Percentiles rank a stretch among this genome's conserved stretches.
phyloP scores from a whole-genome alignment of 2,113 vertebrate genomes.

The Ia io region DNA sequence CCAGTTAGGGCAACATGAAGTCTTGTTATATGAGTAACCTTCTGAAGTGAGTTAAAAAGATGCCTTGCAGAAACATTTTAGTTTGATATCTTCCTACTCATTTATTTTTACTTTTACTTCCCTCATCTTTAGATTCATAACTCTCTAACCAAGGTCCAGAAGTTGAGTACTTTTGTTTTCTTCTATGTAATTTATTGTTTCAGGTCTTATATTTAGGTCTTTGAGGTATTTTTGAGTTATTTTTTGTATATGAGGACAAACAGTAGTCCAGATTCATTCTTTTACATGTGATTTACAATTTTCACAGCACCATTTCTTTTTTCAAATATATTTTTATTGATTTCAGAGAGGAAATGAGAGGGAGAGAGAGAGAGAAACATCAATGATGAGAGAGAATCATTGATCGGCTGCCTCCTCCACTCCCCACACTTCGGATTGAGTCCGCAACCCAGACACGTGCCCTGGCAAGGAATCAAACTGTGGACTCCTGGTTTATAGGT shows the following conservation, averaged over 20 bases:
- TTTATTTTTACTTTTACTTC: not conserved
- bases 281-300: not conserved
- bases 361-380: too few species aligned
- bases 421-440: too few species aligned
- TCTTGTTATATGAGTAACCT: not conserved
- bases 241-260: not conserved
- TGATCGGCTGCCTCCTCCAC: too few species aligned
- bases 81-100: not conserved
- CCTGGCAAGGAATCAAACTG: too few species aligned
- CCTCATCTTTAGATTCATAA: not conserved
- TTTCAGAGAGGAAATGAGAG: too few species aligned
- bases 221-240: not conserved
- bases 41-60: not conserved
- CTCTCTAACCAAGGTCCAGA: not conserved
- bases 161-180: not conserved
- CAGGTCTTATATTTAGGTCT: not conserved
- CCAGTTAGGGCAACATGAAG: too few species aligned
- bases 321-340: too few species aligned
- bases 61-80: not conserved
- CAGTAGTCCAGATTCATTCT: not conserved
- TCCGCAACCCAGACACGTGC: too few species aligned
- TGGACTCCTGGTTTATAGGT: too few species aligned
- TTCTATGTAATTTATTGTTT: not conserved
- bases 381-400: too few species aligned
- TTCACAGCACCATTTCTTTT: not conserved